Evolutionary conservation across 2,888 invertebrate species (phyloP), one percentile per base, ranked within the genome.

Genomic region (Dynastes grantii): DNA sequence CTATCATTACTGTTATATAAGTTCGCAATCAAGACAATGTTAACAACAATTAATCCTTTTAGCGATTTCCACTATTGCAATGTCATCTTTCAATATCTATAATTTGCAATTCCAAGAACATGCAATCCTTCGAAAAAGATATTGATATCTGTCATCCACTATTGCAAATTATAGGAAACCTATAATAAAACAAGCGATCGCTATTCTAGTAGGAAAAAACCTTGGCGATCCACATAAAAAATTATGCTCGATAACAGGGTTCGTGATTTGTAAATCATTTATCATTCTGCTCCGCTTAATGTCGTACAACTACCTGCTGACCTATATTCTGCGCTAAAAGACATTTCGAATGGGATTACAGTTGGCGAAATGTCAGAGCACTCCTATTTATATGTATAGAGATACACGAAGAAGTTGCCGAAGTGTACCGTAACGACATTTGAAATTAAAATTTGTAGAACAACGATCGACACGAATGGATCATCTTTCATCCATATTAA

Each of bases 401-500:
- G 32, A 45, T 63, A 63, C 27, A 27, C 29, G 32, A 32, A 29
- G 32, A 29, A 29, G 13, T 29, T 32, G 29, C 27, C 29, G 29
- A 63, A 63, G 55, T 63, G 32, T 63, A 75, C 61, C 73, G 73
- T 61, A 45, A 27, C 73, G 73, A n/a, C 58, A 75, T 75, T 75
- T 75, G 45, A 75, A 75, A 75, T 75, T 75, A 75, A 75, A 75
- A 75, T 75, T 75, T 75, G 27, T 75, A 27, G 73, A 75, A 75
- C 61, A 63, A 45, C 61, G 73, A 75, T 75, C 73, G 61, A 8
- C 45, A 22, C 27, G 27, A 61, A 11, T 22, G 6, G 16, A 27
- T 32, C 32, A 71, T 45, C 27, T 45, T 49, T 0, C 51, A 29
- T 68, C 45, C 16, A 67, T 67, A 45, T 67, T 67, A 40, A 67